Conservation (phyloP, 2,113 vertebrate species). For the Hypanus sabinus region DNA sequence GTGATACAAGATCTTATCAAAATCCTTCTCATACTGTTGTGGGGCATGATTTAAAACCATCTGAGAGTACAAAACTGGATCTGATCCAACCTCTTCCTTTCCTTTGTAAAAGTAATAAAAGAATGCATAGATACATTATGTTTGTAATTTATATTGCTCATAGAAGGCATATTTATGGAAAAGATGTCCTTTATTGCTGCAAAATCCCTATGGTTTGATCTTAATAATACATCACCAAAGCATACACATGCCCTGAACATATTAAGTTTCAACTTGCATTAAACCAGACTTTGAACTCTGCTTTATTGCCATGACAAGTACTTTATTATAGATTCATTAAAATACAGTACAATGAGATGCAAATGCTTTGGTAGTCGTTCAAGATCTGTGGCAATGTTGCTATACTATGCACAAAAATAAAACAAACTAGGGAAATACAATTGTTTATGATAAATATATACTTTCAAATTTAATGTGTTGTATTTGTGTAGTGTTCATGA, state of each 20-base stretch:
- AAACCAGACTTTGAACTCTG: neutral
- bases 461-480: neutral
- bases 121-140: neutral
- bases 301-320: neutral
- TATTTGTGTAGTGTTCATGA: neutral
- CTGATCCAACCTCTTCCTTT: neutral
- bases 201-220: neutral
- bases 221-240: neutral
- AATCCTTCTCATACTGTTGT: neutral
- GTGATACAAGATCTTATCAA: no score
- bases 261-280: no score
- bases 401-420: neutral
- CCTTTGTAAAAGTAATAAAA: neutral
- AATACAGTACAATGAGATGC: neutral
- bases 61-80: neutral
- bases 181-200: neutral
- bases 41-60: neutral
- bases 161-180: neutral
- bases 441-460: neutral
- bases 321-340: slow-evolving; percentile 6
- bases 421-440: neutral
- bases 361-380: neutral
- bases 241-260: neutral
- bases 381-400: neutral
- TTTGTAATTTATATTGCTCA: neutral